Conservation (phyloP, 2,797 vertebrate genomes). For the Centroberyx gerrardi region DNA sequence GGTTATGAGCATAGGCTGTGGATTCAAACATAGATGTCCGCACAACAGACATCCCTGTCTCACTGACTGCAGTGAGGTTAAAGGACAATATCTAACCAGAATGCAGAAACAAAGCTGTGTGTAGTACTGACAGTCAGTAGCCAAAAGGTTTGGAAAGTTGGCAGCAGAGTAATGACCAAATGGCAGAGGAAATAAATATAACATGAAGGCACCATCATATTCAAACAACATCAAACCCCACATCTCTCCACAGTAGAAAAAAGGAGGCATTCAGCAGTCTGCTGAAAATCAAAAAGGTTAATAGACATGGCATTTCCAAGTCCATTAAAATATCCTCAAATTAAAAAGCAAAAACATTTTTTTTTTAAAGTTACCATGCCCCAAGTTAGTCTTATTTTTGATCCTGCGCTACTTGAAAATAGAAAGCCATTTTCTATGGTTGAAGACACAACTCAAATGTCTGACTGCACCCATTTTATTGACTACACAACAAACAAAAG, state of each 20-base stretch:
- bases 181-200: conserved; percentile 1
- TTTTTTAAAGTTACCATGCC: neutral
- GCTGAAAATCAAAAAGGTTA: neutral
- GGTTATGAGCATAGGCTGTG: too few species aligned
- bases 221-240: too few species aligned
- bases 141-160: conserved; percentile 11
- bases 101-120: neutral
- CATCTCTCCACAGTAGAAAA: neutral
- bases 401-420: neutral
- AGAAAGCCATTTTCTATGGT: conserved; percentile 8
- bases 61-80: neutral
- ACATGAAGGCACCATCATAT: neutral
- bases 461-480: conserved; percentile 48
- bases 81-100: conserved; percentile 1
- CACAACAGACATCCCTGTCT: neutral
- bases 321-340: neutral
- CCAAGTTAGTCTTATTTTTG: neutral
- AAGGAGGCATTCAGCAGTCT: neutral
- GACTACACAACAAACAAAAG: conserved; percentile 47
- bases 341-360: conserved; percentile 17
- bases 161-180: conserved; percentile 4
- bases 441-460: conserved; percentile 25
- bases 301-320: neutral
- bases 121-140: neutral
- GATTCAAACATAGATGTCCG: neutral